Evolutionary conservation across 1,140 invertebrate species (phyloP), one percentile per base, ranked within the genome.

Genomic region (Heliconius melpomene): DNA sequence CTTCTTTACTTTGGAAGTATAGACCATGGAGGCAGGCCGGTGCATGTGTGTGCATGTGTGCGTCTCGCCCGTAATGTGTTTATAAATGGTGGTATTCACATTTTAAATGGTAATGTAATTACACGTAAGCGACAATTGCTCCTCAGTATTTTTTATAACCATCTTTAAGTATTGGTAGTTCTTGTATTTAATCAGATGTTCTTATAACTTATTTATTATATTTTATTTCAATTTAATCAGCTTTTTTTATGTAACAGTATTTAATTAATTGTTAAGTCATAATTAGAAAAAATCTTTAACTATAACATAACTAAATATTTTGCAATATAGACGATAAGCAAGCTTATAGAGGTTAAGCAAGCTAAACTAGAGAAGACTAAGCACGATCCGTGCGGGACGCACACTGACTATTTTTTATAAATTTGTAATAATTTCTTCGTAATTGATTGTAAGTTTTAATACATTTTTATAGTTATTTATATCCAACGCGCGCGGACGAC

Each of bases 101-200:
- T 66, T 66, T 57, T 26, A 66, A 66, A 66, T 66, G 60, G 60
- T 66, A 66, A 66, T 29, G 60, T 66, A 66, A 66, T 66, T 66
- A 66, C 60, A 66, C 23, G 29, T 26, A n/a, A 66, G 60, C 23
- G 23, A 66, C 60, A 66, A 26, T 66, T 66, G 60, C 60, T 13
- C 23, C 23, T 66, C 26, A 13, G 29, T 66, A 66, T 66, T 66
- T 66, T 57, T 57, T 57, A 52, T 52, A 57, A 57, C n/a, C n/a
- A 57, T 57, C n/a, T n/a, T 23, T 57, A 57, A 57, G 54, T 11
- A 57, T 52, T 52, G 18, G 18, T 52, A 52, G 18, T 52, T 52
- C 50, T 52, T 52, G 20, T 57, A n/a, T 57, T 23, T 57, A 57
- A n/a, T 57, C 20, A 57, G 54, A 23, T 57, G 20, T 57, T 57